Evolutionary conservation across 2,888 invertebrate species (phyloP), one percentile per base, ranked within the genome.

Genomic region (Agrochola macilenta): DNA sequence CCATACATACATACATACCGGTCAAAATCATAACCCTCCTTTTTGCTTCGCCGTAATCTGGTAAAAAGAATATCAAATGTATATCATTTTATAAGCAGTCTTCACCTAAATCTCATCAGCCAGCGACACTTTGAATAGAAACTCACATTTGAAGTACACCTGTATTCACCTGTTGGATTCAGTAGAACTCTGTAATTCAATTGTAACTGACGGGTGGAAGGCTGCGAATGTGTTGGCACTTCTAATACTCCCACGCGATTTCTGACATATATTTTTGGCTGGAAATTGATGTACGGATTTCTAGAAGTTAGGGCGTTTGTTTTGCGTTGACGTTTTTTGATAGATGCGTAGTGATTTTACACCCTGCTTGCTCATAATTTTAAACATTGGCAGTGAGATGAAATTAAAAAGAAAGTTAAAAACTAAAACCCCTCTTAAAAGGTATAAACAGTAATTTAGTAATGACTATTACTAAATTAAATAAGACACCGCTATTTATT

Each of bases 141-240:
- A 17, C n/a, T 84, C 57, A 71, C 61, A 57, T 61, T 58, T 57
- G 14, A 58, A 46, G 30, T 46, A 26, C 54, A 69, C 52, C 39
- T 66, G 17, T 35, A 8, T 23, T 35, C 69, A 80, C 84, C 71
- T 81, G 81, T 81, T 71, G 61, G 68, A 58, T 79, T 79, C 58
- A 35, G 43, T 63, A 12, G 52, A 70, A 52, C 52, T 70, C 35
- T 54, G 43, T 76, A 60, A 83, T 57, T 78, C 58, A 68, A 79
- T 84, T 81, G 57, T n/a, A 52, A 11, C 17, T 30, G 79, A 69
- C 26, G 35, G 9, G 63, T n/a, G 54, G 1, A n/a, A 82, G 58
- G 69, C 20, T 26, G 17, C 23, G 30, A 58, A 73, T 61, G 12
- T 78, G 83, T 79, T 63, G 81, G 57, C 71, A 79, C 35, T 71